Evolutionary conservation across 2,888 invertebrate species (phyloP).

Genomic region (Andrena hattorfiana): DNA sequence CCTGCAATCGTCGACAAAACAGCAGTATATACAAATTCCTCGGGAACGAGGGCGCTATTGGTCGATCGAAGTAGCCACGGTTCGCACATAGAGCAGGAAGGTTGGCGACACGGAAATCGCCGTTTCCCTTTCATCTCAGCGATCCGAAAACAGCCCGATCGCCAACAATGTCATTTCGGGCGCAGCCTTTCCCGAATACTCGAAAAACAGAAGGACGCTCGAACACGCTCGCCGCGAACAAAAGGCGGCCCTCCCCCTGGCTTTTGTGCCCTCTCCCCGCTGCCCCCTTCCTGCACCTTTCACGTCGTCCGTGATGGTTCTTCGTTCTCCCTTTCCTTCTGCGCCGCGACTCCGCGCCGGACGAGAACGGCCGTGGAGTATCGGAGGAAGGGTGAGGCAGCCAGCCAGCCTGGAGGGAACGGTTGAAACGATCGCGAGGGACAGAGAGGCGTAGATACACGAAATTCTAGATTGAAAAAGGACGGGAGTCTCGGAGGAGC

Average conservation of each 20-base stretch:
- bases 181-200: conserved; percentile 38
- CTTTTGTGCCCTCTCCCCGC: conserved; percentile 24
- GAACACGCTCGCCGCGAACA: conserved; percentile 46
- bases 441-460: not conserved
- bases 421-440: not conserved
- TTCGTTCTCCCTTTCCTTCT: conserved; percentile 8
- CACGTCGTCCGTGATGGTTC: not conserved
- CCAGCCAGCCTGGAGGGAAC: not conserved
- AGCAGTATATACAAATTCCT: not conserved
- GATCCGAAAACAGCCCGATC: not conserved
- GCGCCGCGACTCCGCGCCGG: conserved; percentile 24
- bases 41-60: not conserved
- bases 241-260: conserved; percentile 35
- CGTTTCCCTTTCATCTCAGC: conserved; percentile 3
- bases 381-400: conserved; percentile 13
- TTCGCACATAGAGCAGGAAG: not conserved
- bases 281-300: not conserved
- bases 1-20: not conserved
- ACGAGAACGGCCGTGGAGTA: not conserved
- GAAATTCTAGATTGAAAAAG: not conserved
- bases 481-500: not conserved
- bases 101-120: not conserved
- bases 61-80: not conserved
- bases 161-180: conserved; percentile 44
- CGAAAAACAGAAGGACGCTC: conserved; percentile 56